Conservation (phyloP, 2,797 vertebrate species). For the Vipera ursinii region DNA sequence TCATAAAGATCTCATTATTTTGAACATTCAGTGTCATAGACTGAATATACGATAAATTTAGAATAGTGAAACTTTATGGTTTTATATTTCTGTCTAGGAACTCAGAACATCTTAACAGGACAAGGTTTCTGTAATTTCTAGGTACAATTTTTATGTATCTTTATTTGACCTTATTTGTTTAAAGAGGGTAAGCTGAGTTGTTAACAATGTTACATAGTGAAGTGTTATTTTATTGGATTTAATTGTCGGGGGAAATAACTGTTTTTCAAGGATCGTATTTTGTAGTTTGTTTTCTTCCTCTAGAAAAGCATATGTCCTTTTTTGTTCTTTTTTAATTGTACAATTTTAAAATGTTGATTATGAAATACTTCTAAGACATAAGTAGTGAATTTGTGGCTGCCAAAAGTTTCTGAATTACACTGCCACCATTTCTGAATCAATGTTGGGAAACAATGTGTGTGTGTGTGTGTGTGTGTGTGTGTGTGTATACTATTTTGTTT, state of each 20-base stretch:
- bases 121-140: not conserved
- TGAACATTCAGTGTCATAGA: fast-evolving
- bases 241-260: not conserved
- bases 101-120: not conserved
- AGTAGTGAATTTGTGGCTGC: not conserved
- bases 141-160: not conserved
- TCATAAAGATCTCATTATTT: not conserved
- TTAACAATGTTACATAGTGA: not conserved
- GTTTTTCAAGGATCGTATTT: not conserved
- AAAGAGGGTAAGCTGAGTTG: not conserved
- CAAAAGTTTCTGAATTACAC: not conserved
- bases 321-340: not conserved
- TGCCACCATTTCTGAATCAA: not conserved
- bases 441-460: not conserved
- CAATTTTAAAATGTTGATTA: not conserved
- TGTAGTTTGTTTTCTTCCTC: not conserved
- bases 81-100: not conserved
- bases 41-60: not conserved
- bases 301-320: not conserved
- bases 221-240: conserved; percentile 8
- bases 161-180: not conserved
- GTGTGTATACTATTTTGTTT: too few species aligned
- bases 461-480: too few species aligned
- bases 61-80: not conserved
- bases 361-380: not conserved